Evolutionary conservation across 2,113 vertebrate genomes (phyloP).

Genomic region (Tichodroma muraria): DNA sequence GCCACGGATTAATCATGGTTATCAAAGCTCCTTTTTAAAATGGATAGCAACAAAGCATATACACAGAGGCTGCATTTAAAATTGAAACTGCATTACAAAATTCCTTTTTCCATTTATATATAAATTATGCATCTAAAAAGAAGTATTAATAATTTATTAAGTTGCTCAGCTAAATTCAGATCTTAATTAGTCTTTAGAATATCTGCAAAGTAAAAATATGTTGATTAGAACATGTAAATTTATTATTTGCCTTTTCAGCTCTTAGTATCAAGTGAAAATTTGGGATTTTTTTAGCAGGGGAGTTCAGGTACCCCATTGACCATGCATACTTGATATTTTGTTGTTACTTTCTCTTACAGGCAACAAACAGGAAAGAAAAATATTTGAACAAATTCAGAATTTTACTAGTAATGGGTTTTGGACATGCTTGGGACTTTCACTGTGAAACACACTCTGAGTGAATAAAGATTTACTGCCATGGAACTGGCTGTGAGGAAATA

Average conservation of each 20-base stretch:
- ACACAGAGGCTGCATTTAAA: background rate
- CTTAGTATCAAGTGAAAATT: background rate
- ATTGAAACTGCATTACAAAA: constrained; percentile 10
- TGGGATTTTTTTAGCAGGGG: background rate
- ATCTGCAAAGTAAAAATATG: constrained; percentile 8
- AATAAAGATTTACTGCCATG: background rate
- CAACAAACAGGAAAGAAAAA: background rate
- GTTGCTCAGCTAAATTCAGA: constrained; percentile 10
- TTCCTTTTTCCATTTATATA: constrained; percentile 15
- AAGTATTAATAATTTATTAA: constrained; percentile 47
- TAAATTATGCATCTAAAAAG: constrained; percentile 50
- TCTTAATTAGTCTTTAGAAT: constrained; percentile 17
- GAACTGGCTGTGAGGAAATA: background rate
- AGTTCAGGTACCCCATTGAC: background rate
- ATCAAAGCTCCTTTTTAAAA: background rate
- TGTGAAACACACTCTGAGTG: background rate
- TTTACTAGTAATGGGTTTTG: background rate
- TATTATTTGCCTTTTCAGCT: background rate
- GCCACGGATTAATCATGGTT: background rate
- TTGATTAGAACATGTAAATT: background rate
- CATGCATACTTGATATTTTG: background rate
- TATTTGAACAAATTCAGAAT: background rate
- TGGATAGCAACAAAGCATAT: background rate
- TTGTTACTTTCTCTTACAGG: background rate
- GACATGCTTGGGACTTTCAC: background rate